These are phyloP conservation scores for Phymastichus coffea DNA, from an alignment of 1,140 invertebrate genomes.

Conservation along the genomic window DNA sequence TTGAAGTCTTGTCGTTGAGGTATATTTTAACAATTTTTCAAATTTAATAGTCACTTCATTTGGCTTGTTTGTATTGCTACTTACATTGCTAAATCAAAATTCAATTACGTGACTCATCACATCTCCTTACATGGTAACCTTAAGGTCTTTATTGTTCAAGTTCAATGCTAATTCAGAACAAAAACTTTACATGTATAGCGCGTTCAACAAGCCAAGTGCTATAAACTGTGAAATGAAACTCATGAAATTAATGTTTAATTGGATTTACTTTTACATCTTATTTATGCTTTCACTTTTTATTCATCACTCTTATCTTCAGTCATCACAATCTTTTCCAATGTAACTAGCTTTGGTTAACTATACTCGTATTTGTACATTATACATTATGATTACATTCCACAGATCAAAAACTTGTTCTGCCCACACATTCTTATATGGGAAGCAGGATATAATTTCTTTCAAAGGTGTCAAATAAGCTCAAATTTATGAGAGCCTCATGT, in stretches of 20 bases:
- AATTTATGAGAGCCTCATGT: neutral
- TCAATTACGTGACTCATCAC: constrained; percentile 1
- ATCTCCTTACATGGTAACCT: constrained; percentile 1
- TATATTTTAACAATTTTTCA: constrained; percentile 44
- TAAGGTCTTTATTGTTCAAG: constrained; percentile 6
- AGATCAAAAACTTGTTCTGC: constrained; percentile 44
- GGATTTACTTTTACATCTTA: too few species aligned
- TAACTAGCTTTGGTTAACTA: constrained; percentile 32
- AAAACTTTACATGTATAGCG: too few species aligned
- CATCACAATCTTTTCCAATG: neutral
- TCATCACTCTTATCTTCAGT: neutral
- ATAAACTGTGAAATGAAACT: too few species aligned
- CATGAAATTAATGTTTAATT: too few species aligned
- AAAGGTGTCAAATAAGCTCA: constrained; percentile 7
- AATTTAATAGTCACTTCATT: too few species aligned
- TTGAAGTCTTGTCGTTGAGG: constrained; percentile 80
- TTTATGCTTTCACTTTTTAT: constrained; percentile 7
- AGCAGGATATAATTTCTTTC: constrained; percentile 10
- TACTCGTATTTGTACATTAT: constrained; percentile 36
- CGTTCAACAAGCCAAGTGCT: too few species aligned
- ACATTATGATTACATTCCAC: constrained; percentile 43
- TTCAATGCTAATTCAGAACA: constrained; percentile 10
- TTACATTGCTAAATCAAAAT: constrained; percentile 3
- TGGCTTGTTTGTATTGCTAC: neutral
- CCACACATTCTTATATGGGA: constrained; percentile 34